Percentiles rank a stretch among this genome's conserved stretches.
These are phyloP conservation scores for Panzeria rudis DNA, from an alignment of 2,888 invertebrate species.

Conservation along the genomic window DNA sequence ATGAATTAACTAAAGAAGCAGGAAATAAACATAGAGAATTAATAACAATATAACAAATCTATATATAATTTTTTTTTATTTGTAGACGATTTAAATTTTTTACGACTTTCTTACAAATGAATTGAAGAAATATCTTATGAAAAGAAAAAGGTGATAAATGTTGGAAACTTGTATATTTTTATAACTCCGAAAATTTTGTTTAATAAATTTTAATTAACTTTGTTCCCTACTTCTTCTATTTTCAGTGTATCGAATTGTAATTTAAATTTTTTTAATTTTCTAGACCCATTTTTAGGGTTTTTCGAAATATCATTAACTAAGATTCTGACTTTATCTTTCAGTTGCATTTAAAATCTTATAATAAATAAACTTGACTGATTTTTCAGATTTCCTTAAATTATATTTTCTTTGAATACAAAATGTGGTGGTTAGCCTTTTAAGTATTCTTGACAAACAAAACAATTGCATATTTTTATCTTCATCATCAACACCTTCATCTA, in stretches of 20 bases:
- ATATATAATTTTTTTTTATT: too few relatives aligned
- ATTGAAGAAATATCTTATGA: background rate
- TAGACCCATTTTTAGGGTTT: too few relatives aligned
- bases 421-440: background rate
- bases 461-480: conserved; percentile 4
- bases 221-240: too few relatives aligned
- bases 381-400: background rate
- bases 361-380: background rate
- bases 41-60: too few relatives aligned
- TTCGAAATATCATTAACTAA: too few relatives aligned
- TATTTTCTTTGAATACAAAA: conserved; percentile 8
- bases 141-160: too few relatives aligned
- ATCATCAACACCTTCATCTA: conserved; percentile 9
- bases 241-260: too few relatives aligned
- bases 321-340: too few relatives aligned
- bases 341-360: background rate
- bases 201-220: background rate
- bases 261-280: too few relatives aligned
- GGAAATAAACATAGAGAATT: too few relatives aligned
- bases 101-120: background rate
- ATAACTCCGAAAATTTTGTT: background rate
- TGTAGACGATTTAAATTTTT: background rate
- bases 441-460: conserved; percentile 5
- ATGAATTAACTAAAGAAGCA: conserved; percentile 3
- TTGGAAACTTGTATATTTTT: too few relatives aligned